phyloP scores from a whole-genome alignment of 2,113 vertebrate genomes.

The Mastomys coucha region DNA sequence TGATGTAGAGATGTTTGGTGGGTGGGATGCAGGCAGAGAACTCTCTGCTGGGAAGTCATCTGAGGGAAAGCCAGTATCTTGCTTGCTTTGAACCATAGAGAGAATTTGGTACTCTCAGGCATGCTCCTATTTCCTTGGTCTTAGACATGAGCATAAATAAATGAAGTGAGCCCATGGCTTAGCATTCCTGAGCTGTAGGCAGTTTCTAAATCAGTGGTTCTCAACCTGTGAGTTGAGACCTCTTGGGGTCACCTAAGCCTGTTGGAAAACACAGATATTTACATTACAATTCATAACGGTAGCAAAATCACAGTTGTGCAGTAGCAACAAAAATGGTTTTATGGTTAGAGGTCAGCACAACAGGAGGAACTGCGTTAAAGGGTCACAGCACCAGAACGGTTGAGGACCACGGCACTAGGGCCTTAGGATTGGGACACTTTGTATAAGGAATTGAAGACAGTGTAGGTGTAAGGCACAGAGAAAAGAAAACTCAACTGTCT shows the following conservation, averaged over 20 bases:
- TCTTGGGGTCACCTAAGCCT: not conserved
- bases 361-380: not conserved
- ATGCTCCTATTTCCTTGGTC: not conserved
- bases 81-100: not conserved
- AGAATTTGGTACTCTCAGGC: not conserved
- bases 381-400: not conserved
- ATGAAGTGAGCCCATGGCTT: not conserved
- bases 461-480: not conserved
- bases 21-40: constrained; percentile 22
- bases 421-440: not conserved
- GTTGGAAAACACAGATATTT: not conserved
- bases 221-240: not conserved
- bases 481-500: not conserved
- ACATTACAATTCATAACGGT: not conserved
- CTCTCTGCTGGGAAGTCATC: not conserved
- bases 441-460: not conserved
- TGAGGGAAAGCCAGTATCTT: not conserved
- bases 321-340: not conserved
- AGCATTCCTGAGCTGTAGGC: not conserved
- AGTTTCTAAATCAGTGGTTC: not conserved
- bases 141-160: not conserved
- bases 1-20: not conserved
- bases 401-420: not conserved
- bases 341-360: not conserved
- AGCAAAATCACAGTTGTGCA: not conserved